Evolutionary conservation across 2,113 vertebrate species (phyloP).

Genomic region (Phalacrocorax pelagicus): DNA sequence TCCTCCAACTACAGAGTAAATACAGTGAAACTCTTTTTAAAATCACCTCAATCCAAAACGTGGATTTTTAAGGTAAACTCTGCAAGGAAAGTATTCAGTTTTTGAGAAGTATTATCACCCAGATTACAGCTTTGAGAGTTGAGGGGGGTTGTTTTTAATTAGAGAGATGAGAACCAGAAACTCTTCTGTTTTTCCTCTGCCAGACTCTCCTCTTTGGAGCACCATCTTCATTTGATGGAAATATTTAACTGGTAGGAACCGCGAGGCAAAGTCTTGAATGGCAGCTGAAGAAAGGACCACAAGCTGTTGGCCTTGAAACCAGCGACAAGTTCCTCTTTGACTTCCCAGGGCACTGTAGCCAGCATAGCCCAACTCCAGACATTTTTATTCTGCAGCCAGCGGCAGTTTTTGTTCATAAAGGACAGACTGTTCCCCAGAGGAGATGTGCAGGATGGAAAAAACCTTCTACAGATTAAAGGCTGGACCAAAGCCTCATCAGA

Average conservation of each 20-base stretch:
- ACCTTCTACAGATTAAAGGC: background rate
- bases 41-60: background rate
- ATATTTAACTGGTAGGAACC: background rate
- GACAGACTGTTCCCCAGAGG: background rate
- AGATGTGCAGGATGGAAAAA: background rate
- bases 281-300: background rate
- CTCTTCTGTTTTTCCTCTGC: background rate
- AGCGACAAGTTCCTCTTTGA: background rate
- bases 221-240: background rate
- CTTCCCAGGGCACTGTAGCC: background rate
- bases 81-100: background rate
- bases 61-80: background rate
- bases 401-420: background rate
- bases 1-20: background rate
- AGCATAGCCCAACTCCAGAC: background rate
- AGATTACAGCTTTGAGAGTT: background rate
- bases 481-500: background rate
- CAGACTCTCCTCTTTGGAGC: background rate
- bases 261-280: background rate
- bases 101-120: background rate
- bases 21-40: background rate
- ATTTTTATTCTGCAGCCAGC: background rate
- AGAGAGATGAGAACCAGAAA: background rate
- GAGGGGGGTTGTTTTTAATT: background rate
- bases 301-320: conserved; percentile 32